phyloP scores from a whole-genome alignment of 2,113 vertebrate genomes.

The Micronisus gabar region DNA sequence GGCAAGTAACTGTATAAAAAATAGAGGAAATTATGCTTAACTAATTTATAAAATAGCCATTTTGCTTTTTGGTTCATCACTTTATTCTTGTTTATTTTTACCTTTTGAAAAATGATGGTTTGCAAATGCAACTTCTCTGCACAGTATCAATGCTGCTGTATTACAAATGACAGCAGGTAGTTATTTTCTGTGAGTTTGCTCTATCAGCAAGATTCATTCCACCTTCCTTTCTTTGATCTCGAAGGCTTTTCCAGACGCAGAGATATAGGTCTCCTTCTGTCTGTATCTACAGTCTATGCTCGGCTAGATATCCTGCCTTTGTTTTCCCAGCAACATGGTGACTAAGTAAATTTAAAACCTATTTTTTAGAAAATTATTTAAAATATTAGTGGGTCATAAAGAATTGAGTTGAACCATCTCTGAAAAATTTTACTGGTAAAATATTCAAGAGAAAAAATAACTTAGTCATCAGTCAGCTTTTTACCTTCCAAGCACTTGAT shows the following conservation, averaged over 20 bases:
- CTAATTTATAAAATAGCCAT: slow-evolving; percentile 31
- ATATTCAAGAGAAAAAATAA: background rate
- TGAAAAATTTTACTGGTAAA: background rate
- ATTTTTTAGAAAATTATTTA: background rate
- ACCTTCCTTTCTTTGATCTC: background rate
- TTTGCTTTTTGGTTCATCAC: background rate
- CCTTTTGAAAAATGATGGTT: background rate
- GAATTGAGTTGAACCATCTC: background rate
- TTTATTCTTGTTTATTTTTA: background rate
- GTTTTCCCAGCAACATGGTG: background rate
- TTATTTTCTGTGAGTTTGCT: background rate
- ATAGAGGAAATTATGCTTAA: slow-evolving; percentile 27
- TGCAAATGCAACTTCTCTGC: background rate
- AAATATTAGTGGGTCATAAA: background rate
- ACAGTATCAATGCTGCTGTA: background rate
- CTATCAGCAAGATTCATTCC: background rate
- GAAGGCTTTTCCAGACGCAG: background rate
- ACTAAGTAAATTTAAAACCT: background rate
- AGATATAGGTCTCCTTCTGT: background rate
- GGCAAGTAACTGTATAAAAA: slow-evolving; percentile 9
- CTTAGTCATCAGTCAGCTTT: background rate
- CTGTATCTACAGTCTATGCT: background rate
- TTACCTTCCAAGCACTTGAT: background rate
- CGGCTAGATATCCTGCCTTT: background rate
- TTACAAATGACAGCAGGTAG: background rate